phyloP scores from a whole-genome alignment of 2,113 vertebrate species.

The Falcunculus frontatus region DNA sequence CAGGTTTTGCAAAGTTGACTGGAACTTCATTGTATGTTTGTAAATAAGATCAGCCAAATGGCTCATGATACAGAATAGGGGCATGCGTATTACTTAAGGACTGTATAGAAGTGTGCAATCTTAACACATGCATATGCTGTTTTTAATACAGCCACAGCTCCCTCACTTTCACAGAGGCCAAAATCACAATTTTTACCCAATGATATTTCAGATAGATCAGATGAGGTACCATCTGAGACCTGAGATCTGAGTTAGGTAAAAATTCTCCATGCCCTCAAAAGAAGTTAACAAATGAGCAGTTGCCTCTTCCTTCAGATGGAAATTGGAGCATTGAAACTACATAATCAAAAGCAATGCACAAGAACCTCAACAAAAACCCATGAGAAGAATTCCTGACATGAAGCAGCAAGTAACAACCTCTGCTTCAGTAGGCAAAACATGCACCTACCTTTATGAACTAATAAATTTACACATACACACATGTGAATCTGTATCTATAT shows the following conservation, averaged over 20 bases:
- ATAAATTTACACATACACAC: background rate
- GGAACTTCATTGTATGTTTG: background rate
- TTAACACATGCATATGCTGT: background rate
- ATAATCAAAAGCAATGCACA: background rate
- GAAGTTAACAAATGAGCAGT: background rate
- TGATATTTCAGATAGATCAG: background rate
- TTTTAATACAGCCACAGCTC: background rate
- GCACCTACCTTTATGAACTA: background rate
- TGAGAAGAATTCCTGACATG: background rate
- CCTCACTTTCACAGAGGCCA: background rate
- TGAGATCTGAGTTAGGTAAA: background rate
- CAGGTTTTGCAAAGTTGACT: background rate
- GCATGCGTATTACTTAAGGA: background rate
- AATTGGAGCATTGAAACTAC: background rate
- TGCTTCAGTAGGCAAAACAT: background rate
- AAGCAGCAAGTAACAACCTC: background rate
- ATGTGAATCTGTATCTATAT: background rate
- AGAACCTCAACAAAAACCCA: background rate
- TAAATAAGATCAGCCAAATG: background rate
- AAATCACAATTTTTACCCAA: background rate
- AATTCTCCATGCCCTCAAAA: background rate
- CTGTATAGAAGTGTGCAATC: background rate
- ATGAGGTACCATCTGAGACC: background rate
- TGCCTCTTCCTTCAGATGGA: background rate
- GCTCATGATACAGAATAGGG: background rate